Evolutionary conservation across 1,140 invertebrate species (phyloP).

Genomic region (Aradophagus sp.): DNA sequence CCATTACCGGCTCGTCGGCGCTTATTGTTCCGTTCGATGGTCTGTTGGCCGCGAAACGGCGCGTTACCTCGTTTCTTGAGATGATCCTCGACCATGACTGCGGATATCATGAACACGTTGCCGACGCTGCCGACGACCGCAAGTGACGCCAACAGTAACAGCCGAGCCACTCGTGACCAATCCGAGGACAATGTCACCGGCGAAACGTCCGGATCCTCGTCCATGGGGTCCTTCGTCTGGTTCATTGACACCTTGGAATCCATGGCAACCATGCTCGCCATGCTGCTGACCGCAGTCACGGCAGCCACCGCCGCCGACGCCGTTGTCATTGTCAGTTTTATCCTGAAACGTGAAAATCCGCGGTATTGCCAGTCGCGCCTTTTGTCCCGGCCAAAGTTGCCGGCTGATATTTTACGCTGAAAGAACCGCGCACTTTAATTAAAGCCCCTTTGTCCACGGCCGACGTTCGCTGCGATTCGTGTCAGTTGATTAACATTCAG

Average conservation of each 20-base stretch:
- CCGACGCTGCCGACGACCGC: constrained; percentile 82
- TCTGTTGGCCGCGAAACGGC: too few relatives aligned
- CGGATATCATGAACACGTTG: constrained; percentile 85
- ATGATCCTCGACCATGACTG: constrained; percentile 84
- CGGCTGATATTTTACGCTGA: too few relatives aligned
- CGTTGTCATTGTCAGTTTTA: constrained; percentile 35
- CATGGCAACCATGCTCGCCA: constrained; percentile 56
- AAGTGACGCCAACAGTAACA: constrained; percentile 80
- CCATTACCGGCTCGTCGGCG: too few relatives aligned
- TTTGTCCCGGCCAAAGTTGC: too few relatives aligned
- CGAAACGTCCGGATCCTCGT: constrained; percentile 71
- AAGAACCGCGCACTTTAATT: too few relatives aligned
- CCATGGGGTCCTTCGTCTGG: constrained; percentile 52
- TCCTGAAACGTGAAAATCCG: constrained; percentile 30
- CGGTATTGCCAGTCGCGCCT: too few relatives aligned
- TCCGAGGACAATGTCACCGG: constrained; percentile 80
- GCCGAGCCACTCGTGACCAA: constrained; percentile 81
- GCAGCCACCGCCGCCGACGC: constrained; percentile 50
- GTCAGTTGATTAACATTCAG: too few relatives aligned
- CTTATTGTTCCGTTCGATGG: too few relatives aligned
- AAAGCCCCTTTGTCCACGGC: too few relatives aligned
- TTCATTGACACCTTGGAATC: constrained; percentile 57
- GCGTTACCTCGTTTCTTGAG: constrained; percentile 80
- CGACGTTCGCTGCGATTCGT: too few relatives aligned
- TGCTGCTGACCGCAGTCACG: constrained; percentile 55